Evolutionary conservation across 2,113 vertebrate genomes (phyloP).

Genomic region (Orientallactaga bullata): DNA sequence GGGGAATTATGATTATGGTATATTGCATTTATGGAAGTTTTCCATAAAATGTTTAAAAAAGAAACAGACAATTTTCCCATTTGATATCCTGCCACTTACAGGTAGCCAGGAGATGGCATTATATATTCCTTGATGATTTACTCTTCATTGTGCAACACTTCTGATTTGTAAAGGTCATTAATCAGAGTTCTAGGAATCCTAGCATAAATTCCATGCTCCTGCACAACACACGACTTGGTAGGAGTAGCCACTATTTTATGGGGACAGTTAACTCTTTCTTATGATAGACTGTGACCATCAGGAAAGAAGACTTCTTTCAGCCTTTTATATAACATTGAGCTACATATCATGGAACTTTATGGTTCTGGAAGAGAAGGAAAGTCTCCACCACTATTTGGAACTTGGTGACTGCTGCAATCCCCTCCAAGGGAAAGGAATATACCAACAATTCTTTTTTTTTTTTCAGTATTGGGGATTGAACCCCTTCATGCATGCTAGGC

Average conservation of each 20-base stretch:
- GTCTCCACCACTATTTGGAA: not conserved
- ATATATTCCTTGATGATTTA: not conserved
- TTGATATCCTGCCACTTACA: not conserved
- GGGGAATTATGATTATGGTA: no score
- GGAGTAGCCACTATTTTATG: not conserved
- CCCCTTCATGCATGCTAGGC: no score
- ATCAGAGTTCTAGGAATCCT: slow-evolving; percentile 46
- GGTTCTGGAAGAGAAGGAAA: not conserved
- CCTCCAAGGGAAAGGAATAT: not conserved
- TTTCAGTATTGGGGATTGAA: no score
- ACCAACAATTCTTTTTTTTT: no score
- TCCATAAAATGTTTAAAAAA: no score
- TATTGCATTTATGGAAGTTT: no score
- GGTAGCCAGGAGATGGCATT: not conserved
- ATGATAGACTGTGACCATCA: not conserved
- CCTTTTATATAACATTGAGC: not conserved
- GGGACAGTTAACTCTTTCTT: not conserved
- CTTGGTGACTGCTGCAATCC: not conserved
- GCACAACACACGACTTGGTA: not conserved
- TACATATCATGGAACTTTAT: not conserved
- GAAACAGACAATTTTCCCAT: no score
- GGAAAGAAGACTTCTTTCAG: not conserved
- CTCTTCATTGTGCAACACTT: not conserved
- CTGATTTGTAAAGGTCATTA: not conserved
- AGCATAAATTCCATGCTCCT: slow-evolving; percentile 41